Evolutionary conservation across 1,140 invertebrate genomes (phyloP), one percentile per base, ranked within the genome.

Genomic region (Drosophila orosa): DNA sequence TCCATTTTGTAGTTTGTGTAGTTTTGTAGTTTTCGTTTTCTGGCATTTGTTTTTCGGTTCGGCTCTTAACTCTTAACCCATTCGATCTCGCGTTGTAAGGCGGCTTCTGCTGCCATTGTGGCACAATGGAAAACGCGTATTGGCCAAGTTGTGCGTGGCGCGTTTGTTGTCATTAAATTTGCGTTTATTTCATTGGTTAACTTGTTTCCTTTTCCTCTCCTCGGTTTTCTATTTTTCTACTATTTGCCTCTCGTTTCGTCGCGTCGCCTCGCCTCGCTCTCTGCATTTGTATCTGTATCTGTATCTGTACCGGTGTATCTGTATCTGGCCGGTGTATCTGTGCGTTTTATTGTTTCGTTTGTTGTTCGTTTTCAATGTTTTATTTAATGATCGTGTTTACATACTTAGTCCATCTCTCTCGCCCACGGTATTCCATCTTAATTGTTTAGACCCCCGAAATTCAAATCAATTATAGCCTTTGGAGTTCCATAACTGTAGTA

Each of bases 141-240:
- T 87, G 84, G 83, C 83, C 83, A 84, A 87, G 72, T 89, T 77
- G 84, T 60, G 72, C 56, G 68, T 66, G 74, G 79, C 77, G 79
- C 76, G 73, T 55, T 90, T 80, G 68, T 84, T 90, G 85, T 89
- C 85, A 89, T 90, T 89, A 85, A 89, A 89, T 89, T 90, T 89
- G 84, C 80, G 80, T 89, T 89, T 80, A 78, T 89, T 89, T 89
- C 84, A 89, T 89, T 89, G 84, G 84, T 84, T 90, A 89, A 87
- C 83, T 89, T 73, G 75, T 84, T 83, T 86, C 71, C 75, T 60
- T 71, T 68, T 66, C 59, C 42, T 42, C 62, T 56, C 42, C 40
- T 44, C 40, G 13, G 45, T 65, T 71, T 68, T 78, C 62, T 69
- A 66, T 83, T 79, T 87, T 57, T 77, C 78, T 73, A 50, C 78